Evolutionary conservation across 2,113 vertebrate genomes (phyloP).

Genomic region (Gnathonemus longibarbis): DNA sequence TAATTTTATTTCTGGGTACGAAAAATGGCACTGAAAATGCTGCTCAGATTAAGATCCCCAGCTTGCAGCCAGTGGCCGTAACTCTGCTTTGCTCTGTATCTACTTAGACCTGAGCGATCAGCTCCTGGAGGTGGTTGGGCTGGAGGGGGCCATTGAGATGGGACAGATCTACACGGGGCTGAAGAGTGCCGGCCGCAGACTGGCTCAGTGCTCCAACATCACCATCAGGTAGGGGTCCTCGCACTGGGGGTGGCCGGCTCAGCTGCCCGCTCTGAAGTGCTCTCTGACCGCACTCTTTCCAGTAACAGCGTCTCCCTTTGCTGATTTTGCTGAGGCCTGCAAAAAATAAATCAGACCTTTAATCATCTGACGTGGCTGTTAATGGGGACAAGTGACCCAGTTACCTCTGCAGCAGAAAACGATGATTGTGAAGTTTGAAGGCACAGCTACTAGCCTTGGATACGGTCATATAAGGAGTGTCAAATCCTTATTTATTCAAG

Average conservation of each 20-base stretch:
- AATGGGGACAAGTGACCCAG: not conserved
- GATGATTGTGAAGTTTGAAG: not conserved
- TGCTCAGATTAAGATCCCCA: not conserved
- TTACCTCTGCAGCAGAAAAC: not conserved
- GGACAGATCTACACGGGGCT: constrained; percentile 96
- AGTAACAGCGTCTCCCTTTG: not conserved
- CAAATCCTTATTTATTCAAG: not conserved
- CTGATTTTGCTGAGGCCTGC: not conserved
- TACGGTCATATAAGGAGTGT: not conserved
- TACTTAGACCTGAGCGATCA: constrained; percentile 82
- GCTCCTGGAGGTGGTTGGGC: constrained; percentile 87
- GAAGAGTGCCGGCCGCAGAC: constrained; percentile 84
- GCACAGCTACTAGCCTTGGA: not conserved
- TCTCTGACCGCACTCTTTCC: not conserved
- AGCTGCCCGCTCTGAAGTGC: not conserved
- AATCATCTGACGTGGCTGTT: not conserved
- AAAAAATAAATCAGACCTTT: not conserved
- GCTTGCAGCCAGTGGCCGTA: not conserved
- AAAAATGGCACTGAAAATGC: not conserved
- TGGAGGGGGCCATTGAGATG: constrained; percentile 94
- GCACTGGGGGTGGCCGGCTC: not conserved
- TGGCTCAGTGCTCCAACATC: constrained; percentile 83
- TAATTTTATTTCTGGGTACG: not conserved
- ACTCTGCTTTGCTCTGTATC: not conserved
- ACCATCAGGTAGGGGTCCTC: constrained; percentile 73